Evolutionary conservation across 2,888 invertebrate genomes (phyloP).

Genomic region (Protodeltote pygarga): DNA sequence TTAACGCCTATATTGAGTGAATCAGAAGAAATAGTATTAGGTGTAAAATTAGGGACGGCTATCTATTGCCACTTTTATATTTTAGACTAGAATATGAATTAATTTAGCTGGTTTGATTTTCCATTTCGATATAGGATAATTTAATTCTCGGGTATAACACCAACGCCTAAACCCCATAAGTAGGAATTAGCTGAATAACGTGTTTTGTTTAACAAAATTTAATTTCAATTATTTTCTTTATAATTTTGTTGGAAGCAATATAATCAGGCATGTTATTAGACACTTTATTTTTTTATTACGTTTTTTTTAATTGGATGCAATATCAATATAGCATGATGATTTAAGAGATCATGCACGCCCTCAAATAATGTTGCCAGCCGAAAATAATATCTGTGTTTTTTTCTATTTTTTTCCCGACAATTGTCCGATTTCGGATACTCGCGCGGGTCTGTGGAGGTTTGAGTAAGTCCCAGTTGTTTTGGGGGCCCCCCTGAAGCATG

Average conservation of each 20-base stretch:
- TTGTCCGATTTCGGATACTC: slow-evolving; percentile 85
- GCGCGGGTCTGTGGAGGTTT: slow-evolving; percentile 84
- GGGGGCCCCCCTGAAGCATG: slow-evolving; percentile 62
- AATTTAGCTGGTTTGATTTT: no score
- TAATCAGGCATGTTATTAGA: slow-evolving; percentile 51
- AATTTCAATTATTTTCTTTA: slow-evolving; percentile 40
- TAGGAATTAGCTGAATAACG: slow-evolving; percentile 64
- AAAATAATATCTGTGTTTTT: slow-evolving; percentile 82
- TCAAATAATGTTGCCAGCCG: slow-evolving; percentile 54
- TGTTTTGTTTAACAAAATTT: slow-evolving; percentile 46
- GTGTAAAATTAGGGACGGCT: no score
- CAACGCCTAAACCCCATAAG: slow-evolving; percentile 64
- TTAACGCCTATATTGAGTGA: no score
- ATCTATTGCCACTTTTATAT: no score
- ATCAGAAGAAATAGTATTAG: no score
- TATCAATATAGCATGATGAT: slow-evolving; percentile 43
- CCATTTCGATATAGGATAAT: no score
- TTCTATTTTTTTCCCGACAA: slow-evolving; percentile 70
- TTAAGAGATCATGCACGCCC: slow-evolving; percentile 50
- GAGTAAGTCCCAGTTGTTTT: slow-evolving; percentile 75
- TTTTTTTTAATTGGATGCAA: slow-evolving; percentile 32
- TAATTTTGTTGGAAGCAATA: slow-evolving; percentile 47
- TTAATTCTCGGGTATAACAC: slow-evolving; percentile 37
- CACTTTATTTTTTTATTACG: slow-evolving; percentile 33
- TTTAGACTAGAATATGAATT: no score